Conservation (phyloP, 2,113 vertebrate species). For the Pedetes capensis region DNA sequence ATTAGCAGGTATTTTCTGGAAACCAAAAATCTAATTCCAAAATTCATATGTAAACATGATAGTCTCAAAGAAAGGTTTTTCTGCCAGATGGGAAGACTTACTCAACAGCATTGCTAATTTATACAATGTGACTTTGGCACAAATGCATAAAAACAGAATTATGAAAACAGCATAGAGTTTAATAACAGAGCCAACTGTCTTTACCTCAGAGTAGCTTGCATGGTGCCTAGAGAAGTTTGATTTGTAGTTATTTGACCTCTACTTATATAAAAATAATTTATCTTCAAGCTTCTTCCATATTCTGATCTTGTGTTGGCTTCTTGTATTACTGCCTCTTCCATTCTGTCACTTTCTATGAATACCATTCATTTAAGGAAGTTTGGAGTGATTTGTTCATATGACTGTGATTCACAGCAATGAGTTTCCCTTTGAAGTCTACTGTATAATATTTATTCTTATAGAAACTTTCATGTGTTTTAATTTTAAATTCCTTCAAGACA, state of each 20-base stretch:
- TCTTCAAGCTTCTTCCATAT: neutral
- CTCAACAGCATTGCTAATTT: neutral
- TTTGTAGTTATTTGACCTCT: neutral
- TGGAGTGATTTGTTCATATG: neutral
- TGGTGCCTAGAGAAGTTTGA: neutral
- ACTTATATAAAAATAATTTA: neutral
- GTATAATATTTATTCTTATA: neutral
- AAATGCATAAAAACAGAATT: neutral
- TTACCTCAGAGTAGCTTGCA: neutral
- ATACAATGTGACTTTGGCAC: neutral
- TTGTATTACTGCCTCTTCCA: neutral
- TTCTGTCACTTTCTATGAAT: neutral
- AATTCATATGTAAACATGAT: neutral
- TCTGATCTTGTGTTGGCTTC: neutral
- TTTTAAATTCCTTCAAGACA: conserved; percentile 30
- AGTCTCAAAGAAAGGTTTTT: neutral
- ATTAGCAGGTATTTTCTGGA: neutral
- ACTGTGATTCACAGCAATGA: neutral
- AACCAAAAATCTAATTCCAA: neutral
- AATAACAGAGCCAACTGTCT: neutral
- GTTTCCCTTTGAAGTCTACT: neutral
- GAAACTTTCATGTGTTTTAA: neutral
- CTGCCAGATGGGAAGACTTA: neutral
- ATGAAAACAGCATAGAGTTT: neutral
- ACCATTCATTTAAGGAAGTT: neutral